phyloP scores from a whole-genome alignment of 2,797 vertebrate species.

The Fundulus diaphanus region DNA sequence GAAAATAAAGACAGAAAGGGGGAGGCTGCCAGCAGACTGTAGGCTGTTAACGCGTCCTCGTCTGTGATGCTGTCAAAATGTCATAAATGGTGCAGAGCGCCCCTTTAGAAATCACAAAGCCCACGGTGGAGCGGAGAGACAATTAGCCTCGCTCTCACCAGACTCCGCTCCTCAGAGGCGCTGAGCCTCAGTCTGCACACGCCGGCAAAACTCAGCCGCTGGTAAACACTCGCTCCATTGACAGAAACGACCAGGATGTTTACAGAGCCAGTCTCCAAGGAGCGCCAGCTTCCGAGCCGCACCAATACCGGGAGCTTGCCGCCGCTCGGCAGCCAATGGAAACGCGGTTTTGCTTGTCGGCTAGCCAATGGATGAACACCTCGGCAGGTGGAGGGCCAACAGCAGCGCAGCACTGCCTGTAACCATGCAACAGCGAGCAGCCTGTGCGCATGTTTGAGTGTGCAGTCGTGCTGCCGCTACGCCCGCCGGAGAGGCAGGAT shows the following conservation, averaged over 20 bases:
- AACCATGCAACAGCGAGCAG: slow-evolving; percentile 84
- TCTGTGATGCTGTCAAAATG: slow-evolving; percentile 65
- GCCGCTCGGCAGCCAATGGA: slow-evolving; percentile 61
- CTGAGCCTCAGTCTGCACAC: slow-evolving; percentile 53
- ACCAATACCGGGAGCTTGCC: slow-evolving; percentile 70
- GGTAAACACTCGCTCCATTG: slow-evolving; percentile 78
- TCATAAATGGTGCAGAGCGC: slow-evolving; percentile 58
- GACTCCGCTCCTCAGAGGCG: slow-evolving; percentile 67
- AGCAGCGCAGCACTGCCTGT: slow-evolving; percentile 66
- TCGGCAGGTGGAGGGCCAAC: slow-evolving; percentile 69
- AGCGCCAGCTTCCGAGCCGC: slow-evolving; percentile 36
- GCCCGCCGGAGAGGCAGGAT: slow-evolving; percentile 49
- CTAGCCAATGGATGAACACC: slow-evolving; percentile 64
- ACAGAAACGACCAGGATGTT: slow-evolving; percentile 77
- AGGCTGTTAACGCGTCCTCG: slow-evolving; percentile 59
- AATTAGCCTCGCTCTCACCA: slow-evolving; percentile 73
- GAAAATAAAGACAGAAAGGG: slow-evolving; percentile 27
- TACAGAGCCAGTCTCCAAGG: slow-evolving; percentile 75
- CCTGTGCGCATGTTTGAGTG: slow-evolving; percentile 46
- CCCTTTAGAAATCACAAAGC: slow-evolving; percentile 61
- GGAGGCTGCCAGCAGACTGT: slow-evolving; percentile 43
- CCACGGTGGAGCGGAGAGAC: slow-evolving; percentile 60
- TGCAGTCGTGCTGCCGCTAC: slow-evolving; percentile 58
- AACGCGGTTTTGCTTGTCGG: slow-evolving; percentile 40
- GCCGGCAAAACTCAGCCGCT: slow-evolving; percentile 43